phyloP scores from a whole-genome alignment of 1,140 invertebrate species.

The Halesus radiatus region DNA sequence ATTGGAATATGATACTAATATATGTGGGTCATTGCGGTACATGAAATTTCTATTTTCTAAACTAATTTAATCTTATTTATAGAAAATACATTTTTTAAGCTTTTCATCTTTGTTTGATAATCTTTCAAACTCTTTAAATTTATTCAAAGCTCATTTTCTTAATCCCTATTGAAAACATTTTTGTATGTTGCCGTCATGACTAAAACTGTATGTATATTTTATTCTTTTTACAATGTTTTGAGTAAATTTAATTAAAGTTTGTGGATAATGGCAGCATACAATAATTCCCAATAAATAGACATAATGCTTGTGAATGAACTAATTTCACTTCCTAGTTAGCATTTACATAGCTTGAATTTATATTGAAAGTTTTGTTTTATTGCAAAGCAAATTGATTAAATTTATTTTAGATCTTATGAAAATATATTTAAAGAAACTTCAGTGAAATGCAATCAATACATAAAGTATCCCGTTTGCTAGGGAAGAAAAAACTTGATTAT shows the following conservation, averaged over 20 bases:
- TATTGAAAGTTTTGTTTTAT: background rate
- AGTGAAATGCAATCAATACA: too few species aligned
- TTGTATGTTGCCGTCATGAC: conserved; percentile 25
- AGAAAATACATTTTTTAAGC: too few species aligned
- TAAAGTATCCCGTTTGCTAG: background rate
- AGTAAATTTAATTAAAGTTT: conserved; percentile 24
- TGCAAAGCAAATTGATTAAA: conserved; percentile 8
- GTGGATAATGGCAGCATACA: conserved; percentile 6
- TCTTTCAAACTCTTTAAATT: too few species aligned
- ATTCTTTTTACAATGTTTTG: conserved; percentile 20
- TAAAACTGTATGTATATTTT: background rate
- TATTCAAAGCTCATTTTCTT: too few species aligned
- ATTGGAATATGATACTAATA: too few species aligned
- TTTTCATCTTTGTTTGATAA: too few species aligned
- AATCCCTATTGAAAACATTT: background rate
- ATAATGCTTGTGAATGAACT: conserved; percentile 8
- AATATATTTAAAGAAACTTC: background rate
- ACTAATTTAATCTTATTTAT: too few species aligned
- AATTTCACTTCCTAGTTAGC: background rate
- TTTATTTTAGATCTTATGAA: background rate
- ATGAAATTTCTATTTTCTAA: too few species aligned
- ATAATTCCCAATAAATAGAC: background rate
- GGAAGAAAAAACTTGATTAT: background rate
- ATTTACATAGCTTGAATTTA: conserved; percentile 15
- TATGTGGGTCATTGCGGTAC: too few species aligned